Evolutionary conservation across 2,888 invertebrate genomes (phyloP).

Genomic region (Brachyopa scutellaris): DNA sequence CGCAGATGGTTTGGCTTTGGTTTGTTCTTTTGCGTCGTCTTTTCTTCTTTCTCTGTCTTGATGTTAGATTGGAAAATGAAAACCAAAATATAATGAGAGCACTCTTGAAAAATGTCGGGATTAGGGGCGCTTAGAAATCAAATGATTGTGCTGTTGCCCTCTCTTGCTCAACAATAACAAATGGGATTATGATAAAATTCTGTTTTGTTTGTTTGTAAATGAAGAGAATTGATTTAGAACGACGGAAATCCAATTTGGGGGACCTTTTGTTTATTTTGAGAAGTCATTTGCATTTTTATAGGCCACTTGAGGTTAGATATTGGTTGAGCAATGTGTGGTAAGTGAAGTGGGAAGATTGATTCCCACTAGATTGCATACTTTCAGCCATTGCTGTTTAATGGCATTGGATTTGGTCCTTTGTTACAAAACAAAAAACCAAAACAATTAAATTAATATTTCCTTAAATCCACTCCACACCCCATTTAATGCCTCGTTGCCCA

Average conservation of each 20-base stretch:
- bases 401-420: too few species aligned
- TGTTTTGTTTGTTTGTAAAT: conserved; percentile 27
- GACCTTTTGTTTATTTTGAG: neutral
- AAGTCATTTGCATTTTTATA: conserved; percentile 23
- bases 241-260: neutral
- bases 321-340: conserved; percentile 31
- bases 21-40: neutral
- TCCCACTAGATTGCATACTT: too few species aligned
- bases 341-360: too few species aligned
- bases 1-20: conserved; percentile 5
- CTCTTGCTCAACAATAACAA: conserved; percentile 16
- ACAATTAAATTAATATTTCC: too few species aligned
- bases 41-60: conserved; percentile 9
- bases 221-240: conserved; percentile 26
- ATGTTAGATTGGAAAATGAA: conserved; percentile 4
- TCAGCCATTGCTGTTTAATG: too few species aligned
- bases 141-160: neutral
- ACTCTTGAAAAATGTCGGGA: conserved; percentile 21
- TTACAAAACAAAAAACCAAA: too few species aligned
- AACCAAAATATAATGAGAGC: conserved; percentile 30
- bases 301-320: neutral
- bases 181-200: conserved; percentile 36
- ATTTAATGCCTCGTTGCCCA: too few species aligned
- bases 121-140: conserved; percentile 45
- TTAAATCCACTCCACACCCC: too few species aligned